phyloP scores from a whole-genome alignment of 2,888 invertebrate species.

The Eilema griseolum region DNA sequence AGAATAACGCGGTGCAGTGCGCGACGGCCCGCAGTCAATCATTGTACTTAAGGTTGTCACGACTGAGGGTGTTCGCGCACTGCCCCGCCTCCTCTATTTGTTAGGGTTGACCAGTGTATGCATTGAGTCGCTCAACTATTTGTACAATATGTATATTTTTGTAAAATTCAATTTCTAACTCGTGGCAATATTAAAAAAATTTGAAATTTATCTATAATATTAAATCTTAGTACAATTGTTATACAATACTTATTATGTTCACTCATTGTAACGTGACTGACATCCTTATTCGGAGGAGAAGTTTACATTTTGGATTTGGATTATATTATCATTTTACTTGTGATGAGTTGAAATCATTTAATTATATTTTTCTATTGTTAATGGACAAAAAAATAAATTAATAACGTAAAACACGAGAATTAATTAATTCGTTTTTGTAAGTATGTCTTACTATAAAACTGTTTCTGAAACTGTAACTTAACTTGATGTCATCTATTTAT shows the following conservation, averaged over 20 bases:
- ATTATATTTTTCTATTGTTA: background rate
- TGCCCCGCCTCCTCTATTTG: conserved; percentile 28
- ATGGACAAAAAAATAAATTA: background rate
- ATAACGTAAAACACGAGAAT: too few species aligned
- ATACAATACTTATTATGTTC: conserved; percentile 50
- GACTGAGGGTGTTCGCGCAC: conserved; percentile 26
- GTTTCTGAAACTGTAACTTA: too few species aligned
- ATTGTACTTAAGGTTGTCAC: conserved; percentile 21
- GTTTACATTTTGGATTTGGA: conserved; percentile 9
- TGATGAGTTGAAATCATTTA: background rate
- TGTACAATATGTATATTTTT: conserved; percentile 87
- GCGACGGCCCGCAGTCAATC: conserved; percentile 19
- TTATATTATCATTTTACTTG: background rate
- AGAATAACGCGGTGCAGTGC: conserved; percentile 27
- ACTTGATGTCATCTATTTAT: background rate
- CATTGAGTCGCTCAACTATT: conserved; percentile 80
- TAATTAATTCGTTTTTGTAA: background rate
- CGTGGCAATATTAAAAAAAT: conserved; percentile 82
- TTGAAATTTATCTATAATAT: conserved; percentile 79
- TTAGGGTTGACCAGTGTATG: conserved; percentile 69
- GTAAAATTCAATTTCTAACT: conserved; percentile 82
- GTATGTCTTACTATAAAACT: too few species aligned
- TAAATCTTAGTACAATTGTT: conserved; percentile 82
- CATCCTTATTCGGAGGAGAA: conserved; percentile 14
- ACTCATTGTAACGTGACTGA: conserved; percentile 30